phyloP scores from a whole-genome alignment of 2,797 vertebrate genomes.

The Diglossa cyanea region DNA sequence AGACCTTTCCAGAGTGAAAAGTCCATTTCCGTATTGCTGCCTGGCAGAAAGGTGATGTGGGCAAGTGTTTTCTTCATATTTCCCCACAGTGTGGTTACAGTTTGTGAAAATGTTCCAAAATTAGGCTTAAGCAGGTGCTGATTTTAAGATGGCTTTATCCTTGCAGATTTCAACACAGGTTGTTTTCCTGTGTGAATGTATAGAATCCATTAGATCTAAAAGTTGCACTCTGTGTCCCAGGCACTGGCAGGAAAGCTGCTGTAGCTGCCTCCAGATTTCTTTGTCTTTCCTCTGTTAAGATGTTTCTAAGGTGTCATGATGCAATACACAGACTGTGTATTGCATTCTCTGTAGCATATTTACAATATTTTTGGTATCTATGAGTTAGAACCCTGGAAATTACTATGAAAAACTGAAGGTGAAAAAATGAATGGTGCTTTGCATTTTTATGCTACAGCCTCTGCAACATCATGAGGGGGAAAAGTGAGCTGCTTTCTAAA shows the following conservation, averaged over 20 bases:
- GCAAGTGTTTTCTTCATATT: background rate
- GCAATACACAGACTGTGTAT: background rate
- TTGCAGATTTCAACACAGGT: background rate
- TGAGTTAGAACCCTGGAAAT: background rate
- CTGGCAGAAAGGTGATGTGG: background rate
- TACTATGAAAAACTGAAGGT: background rate
- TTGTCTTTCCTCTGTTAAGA: background rate
- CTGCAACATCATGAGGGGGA: background rate
- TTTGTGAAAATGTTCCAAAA: background rate
- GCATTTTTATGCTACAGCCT: background rate
- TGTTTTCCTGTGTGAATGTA: background rate
- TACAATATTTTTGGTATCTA: background rate
- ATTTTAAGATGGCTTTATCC: background rate
- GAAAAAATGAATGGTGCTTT: background rate
- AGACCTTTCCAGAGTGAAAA: background rate
- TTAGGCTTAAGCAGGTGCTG: background rate
- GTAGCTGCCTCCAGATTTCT: background rate
- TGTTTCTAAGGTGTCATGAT: background rate
- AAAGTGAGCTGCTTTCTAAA: background rate
- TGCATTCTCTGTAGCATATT: background rate
- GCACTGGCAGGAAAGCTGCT: background rate
- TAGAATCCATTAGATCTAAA: background rate
- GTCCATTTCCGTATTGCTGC: background rate
- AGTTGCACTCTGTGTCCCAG: background rate
- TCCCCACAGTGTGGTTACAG: background rate